phyloP scores from a whole-genome alignment of 1,140 invertebrate genomes.

The Asbolus verrucosus region DNA sequence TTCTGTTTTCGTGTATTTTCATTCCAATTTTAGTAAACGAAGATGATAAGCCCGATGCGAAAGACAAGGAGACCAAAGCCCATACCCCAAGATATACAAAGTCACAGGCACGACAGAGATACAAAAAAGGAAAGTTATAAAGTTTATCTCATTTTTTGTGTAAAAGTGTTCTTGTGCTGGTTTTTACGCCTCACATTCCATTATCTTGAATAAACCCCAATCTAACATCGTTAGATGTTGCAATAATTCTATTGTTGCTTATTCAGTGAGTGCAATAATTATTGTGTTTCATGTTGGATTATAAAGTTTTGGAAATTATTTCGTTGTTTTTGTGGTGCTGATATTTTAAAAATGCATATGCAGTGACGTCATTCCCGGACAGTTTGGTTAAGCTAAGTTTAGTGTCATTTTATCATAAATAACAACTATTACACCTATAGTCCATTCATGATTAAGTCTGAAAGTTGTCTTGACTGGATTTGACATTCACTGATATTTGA shows the following conservation, averaged over 20 bases:
- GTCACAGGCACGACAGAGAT: conserved; percentile 77
- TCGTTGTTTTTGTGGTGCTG: too few relatives aligned
- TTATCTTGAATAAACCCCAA: not conserved
- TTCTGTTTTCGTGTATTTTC: conserved; percentile 17
- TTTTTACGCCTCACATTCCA: not conserved
- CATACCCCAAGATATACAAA: conserved; percentile 72
- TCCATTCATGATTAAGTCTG: too few relatives aligned
- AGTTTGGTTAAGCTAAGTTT: too few relatives aligned
- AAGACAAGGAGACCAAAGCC: conserved; percentile 57
- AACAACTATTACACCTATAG: too few relatives aligned
- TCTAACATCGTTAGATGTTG: conserved; percentile 1
- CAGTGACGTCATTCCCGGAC: too few relatives aligned
- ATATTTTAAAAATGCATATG: too few relatives aligned
- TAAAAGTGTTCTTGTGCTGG: not conserved
- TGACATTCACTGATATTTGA: too few relatives aligned
- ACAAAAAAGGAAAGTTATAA: conserved; percentile 75
- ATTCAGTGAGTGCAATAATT: not conserved
- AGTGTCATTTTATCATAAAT: too few relatives aligned
- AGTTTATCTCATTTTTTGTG: not conserved
- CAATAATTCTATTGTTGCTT: not conserved
- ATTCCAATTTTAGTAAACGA: conserved; percentile 53
- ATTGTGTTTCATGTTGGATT: not conserved
- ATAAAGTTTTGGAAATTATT: too few relatives aligned
- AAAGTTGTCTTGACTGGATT: too few relatives aligned
- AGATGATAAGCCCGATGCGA: conserved; percentile 49